A percentile compares a stretch with the other conserved stretches of the same genome.
These are phyloP conservation scores for Auanema freiburgensis DNA, from an alignment of 2,888 invertebrate species.

Conservation along the genomic window DNA sequence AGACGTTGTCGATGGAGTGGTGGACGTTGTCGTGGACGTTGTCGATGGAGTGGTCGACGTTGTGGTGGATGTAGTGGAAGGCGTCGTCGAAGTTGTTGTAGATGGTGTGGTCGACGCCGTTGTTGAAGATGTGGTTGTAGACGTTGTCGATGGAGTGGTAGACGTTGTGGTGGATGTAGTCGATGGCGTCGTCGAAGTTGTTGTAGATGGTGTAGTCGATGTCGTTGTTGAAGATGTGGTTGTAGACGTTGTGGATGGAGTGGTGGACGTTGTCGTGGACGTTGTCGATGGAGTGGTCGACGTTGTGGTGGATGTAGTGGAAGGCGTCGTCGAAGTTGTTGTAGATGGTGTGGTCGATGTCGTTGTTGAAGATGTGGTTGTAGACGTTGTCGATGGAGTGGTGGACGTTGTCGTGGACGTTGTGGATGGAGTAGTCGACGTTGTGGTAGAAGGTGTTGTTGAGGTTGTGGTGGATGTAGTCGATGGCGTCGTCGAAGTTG, in stretches of 20 bases:
- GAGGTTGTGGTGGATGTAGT: no score
- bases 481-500: neutral
- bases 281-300: slow-evolving; percentile 2
- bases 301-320: neutral
- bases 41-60: no score
- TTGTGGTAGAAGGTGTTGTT: neutral
- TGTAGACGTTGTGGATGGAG: neutral
- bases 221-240: neutral
- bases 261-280: slow-evolving; percentile 1
- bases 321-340: slow-evolving; percentile 1
- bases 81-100: no score
- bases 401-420: no score
- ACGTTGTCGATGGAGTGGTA: slow-evolving; percentile 3
- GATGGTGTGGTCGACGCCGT: neutral
- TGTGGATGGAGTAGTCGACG: neutral
- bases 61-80: no score
- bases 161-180: slow-evolving; percentile 3
- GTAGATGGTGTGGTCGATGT: neutral
- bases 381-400: no score
- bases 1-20: no score
- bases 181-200: neutral
- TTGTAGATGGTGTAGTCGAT: slow-evolving; percentile 3
- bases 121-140: neutral
- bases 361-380: neutral
- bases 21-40: no score